Conservation (phyloP, 2,797 vertebrate genomes). For the Anolis apletophallus region DNA sequence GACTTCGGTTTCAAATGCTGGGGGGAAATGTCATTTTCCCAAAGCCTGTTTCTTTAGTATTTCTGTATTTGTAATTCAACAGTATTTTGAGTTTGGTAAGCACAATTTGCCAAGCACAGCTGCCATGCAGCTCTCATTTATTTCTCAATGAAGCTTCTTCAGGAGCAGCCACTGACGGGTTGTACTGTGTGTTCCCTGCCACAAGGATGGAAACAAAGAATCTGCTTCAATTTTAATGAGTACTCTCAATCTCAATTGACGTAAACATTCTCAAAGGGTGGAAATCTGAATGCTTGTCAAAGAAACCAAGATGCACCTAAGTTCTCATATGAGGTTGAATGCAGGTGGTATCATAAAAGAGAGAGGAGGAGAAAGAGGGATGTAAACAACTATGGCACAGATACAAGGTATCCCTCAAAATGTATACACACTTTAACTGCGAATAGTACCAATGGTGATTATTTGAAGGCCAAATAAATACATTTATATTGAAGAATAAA, state of each 20-base stretch:
- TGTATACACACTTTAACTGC: too few species aligned
- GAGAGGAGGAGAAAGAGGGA: too few species aligned
- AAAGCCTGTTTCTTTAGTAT: background rate
- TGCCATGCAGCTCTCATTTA: conserved; percentile 2
- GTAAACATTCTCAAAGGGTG: background rate
- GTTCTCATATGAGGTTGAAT: background rate
- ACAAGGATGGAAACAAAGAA: background rate
- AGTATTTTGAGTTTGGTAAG: background rate
- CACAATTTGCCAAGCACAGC: background rate
- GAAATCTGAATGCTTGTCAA: background rate
- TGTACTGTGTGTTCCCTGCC: background rate
- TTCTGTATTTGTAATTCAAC: conserved; percentile 4
- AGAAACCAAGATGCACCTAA: background rate
- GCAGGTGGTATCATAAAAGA: conserved; percentile 8
- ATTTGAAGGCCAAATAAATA: too few species aligned
- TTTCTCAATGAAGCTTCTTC: conserved; percentile 1
- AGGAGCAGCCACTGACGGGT: background rate
- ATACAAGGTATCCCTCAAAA: background rate
- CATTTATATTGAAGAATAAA: too few species aligned
- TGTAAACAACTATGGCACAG: background rate
- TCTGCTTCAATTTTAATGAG: background rate
- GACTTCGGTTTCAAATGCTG: background rate
- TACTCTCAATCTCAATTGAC: background rate
- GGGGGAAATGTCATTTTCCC: background rate
- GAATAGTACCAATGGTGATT: too few species aligned